Conservation (phyloP, 2,888 invertebrate species). For the Conus canariensis region DNA sequence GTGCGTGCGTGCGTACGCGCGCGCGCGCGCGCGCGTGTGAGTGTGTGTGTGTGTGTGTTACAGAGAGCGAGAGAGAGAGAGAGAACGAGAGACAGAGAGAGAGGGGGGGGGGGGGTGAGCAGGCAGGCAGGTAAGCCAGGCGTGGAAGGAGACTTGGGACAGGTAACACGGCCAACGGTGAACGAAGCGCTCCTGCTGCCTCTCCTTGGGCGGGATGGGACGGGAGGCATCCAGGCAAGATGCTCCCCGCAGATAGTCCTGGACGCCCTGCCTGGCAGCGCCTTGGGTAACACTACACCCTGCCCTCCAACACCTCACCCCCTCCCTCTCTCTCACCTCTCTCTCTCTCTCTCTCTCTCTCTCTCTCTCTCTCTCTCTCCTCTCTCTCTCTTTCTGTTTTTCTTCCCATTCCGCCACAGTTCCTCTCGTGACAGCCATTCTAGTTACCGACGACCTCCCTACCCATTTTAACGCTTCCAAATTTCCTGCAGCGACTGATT, state of each 20-base stretch:
- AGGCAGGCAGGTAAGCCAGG: too few relatives aligned
- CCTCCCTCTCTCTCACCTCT: background rate
- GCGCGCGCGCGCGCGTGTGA: too few relatives aligned
- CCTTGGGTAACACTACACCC: background rate
- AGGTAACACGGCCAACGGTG: background rate
- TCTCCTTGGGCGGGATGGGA: too few relatives aligned
- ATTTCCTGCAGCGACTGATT: background rate
- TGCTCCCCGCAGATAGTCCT: too few relatives aligned
- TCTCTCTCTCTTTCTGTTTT: background rate
- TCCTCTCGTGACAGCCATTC: background rate
- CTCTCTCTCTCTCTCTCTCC: constrained; percentile 7
- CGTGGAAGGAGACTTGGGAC: too few relatives aligned
- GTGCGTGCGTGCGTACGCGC: too few relatives aligned
- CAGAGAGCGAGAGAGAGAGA: background rate
- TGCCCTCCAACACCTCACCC: too few relatives aligned
- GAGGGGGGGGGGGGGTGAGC: too few relatives aligned
- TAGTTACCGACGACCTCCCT: background rate
- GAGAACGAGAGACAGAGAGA: constrained; percentile 1
- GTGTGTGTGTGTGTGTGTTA: too few relatives aligned
- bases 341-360: background rate
- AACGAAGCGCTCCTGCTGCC: background rate
- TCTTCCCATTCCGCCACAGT: background rate
- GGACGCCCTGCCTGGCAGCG: background rate
- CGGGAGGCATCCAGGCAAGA: too few relatives aligned
- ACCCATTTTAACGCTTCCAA: background rate